phyloP scores from a whole-genome alignment of 2,797 vertebrate species.

The Cossypha niveicapilla region DNA sequence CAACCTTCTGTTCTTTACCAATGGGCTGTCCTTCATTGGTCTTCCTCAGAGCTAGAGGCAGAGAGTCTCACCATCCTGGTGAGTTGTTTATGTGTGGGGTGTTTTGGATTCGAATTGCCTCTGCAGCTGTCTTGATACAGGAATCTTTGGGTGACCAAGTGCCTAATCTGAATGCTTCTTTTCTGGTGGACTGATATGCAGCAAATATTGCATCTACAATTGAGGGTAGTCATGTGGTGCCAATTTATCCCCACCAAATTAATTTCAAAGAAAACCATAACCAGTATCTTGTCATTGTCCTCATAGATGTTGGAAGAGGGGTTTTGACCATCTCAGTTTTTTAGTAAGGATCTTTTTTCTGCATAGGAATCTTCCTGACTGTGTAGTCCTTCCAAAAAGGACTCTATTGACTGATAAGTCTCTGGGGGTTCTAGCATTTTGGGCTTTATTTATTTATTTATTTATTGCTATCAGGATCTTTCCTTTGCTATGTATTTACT shows the following conservation, averaged over 20 bases:
- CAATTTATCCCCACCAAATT: not conserved
- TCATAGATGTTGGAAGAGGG: not conserved
- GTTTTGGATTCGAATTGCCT: not conserved
- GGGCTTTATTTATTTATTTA: not conserved
- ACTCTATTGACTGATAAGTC: not conserved
- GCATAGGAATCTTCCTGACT: not conserved
- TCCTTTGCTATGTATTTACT: not conserved
- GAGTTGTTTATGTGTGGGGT: rapidly evolving
- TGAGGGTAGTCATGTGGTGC: not conserved
- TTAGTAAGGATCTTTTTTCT: not conserved
- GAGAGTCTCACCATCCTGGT: not conserved
- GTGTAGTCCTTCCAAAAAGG: not conserved
- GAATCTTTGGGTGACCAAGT: not conserved
- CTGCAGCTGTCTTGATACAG: not conserved
- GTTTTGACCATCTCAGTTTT: not conserved
- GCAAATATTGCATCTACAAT: not conserved
- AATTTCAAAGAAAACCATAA: not conserved
- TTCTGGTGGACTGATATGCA: not conserved
- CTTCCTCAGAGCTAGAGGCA: not conserved
- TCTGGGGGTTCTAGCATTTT: not conserved
- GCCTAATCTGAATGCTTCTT: not conserved
- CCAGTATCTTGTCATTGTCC: not conserved
- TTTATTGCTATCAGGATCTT: not conserved
- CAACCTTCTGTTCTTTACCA: not conserved
- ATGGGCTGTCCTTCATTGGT: rapidly evolving